Percentiles rank a stretch among this genome's conserved stretches.
These are phyloP conservation scores for Bungarus multicinctus DNA, from an alignment of 2,113 vertebrate species.

Conservation along the genomic window DNA sequence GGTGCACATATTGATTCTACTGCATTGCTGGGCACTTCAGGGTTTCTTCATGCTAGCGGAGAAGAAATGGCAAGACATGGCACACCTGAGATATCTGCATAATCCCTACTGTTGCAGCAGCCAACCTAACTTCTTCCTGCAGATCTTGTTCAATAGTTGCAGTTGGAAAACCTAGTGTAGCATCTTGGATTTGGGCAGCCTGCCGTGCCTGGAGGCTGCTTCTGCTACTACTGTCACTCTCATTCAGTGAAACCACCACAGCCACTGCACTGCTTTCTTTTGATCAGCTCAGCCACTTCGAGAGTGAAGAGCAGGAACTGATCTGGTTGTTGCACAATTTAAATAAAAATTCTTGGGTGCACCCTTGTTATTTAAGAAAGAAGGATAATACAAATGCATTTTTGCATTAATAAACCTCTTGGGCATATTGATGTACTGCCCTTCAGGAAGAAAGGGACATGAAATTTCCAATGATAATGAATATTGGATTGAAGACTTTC, in stretches of 20 bases:
- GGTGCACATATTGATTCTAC: neutral
- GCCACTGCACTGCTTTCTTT: neutral
- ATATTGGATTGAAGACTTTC: neutral
- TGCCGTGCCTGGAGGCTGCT: neutral
- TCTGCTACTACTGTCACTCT: neutral
- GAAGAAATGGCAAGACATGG: neutral
- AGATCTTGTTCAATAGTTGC: neutral
- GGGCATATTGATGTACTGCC: neutral
- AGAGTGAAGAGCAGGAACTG: neutral
- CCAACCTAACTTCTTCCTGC: neutral
- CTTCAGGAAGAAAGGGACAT: neutral
- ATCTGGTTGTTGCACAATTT: neutral
- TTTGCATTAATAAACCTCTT: neutral
- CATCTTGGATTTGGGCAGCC: neutral
- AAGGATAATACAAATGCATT: neutral
- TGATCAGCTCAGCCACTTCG: neutral
- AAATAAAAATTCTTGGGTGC: neutral
- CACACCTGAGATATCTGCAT: neutral
- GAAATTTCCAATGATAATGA: neutral
- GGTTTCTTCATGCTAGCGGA: neutral
- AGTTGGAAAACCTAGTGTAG: neutral
- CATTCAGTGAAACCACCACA: neutral
- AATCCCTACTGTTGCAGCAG: neutral
- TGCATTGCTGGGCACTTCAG: neutral
- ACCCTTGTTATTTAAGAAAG: neutral